Evolutionary conservation across 2,888 invertebrate species (phyloP), one percentile per base, ranked within the genome.

Genomic region (Megastigmus dorsalis): DNA sequence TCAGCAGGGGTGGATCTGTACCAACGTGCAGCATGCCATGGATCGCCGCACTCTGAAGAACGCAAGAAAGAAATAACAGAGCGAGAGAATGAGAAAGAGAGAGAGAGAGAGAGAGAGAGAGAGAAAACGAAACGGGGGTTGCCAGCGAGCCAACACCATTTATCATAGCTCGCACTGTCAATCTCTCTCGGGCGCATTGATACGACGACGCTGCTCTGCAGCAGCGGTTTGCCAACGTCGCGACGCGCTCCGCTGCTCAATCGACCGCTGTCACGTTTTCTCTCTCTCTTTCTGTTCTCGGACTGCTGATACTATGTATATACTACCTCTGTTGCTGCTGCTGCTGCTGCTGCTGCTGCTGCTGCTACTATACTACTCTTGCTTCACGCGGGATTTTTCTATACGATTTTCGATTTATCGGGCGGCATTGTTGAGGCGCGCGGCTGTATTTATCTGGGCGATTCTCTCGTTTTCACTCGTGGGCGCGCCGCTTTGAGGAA

Each of bases 131-230:
- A 55, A 38, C 33, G 52, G 10, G n/a, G 54, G 54, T 23, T 69
- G 28, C n/a, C 9, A 13, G 50, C 18, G 57, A 28, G 52, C 48
- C 30, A 20, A n/a, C 9, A 84, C 82, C 86, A 84, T 87, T 87
- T 84, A 86, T 87, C 86, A 87, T 83, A 78, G 81, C 82, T 82
- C 80, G 79, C 79, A 79, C 84, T 86, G 87, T 86, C 87, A 85
- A 86, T 87, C 86, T 84, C 81, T 86, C 85, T 83, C 80, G 6
- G 9, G n/a, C 55, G 82, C 85, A 86, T 86, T 84, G 86, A 86
- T 87, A 86, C 83, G 84, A 82, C 82, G 83, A 83, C 83, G 52
- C 41, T 18, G 2, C 1, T 18, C 3, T 20, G 41, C 23, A 15
- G 36, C 30, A 43, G 41, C 30, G 82, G 82, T 82, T 81, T 82